Evolutionary conservation across 2,113 vertebrate genomes (phyloP), one percentile per base, ranked within the genome.

Genomic region (Pteropus alecto): DNA sequence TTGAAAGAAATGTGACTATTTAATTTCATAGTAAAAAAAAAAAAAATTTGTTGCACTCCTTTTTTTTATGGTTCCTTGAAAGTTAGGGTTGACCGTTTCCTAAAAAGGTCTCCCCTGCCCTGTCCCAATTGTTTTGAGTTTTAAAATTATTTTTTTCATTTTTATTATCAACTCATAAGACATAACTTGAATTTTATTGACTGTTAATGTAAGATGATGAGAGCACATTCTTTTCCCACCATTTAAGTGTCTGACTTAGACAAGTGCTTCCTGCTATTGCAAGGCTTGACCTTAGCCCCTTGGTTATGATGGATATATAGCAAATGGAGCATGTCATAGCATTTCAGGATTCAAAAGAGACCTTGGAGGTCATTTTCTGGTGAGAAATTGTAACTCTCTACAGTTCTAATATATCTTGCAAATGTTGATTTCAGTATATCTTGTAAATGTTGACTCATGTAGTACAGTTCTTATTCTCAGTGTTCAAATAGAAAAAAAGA

Each of bases 151-250:
- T 41, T 6, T 41, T 90, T 89, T 60, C 46, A 71, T 35, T 95
- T 91, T 87, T 79, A 78, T 86, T 56, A 35, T 70, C 43, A 51
- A 7, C 35, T 73, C 7, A 12, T 56, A 85, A 92, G 81, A 87
- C 21, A 33, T 8, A 65, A n/a, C n/a, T 78, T 95, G 65, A 90
- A 78, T 74, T 96, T 61, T 84, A 61, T 68, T 84, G 71, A 51
- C 48, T 89, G 26, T 76, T 82, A 58, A 60, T 83, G 43, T 73
- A 67, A 84, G 54, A 81, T 67, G 46, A 41, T 16, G 46, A 94
- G 6, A 94, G 68, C 63, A 73, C 48, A 78, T 95, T 87, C 71
- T 77, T 96, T 93, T 63, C 71, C 71, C 83, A 90, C 87, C 78
- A 70, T 58, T 93, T 83, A 22, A 51, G 83, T 81, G 65, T 93